These are phyloP conservation scores for Pristionchus exspectatus DNA, from an alignment of 2,888 invertebrate genomes.

Conservation along the genomic window DNA sequence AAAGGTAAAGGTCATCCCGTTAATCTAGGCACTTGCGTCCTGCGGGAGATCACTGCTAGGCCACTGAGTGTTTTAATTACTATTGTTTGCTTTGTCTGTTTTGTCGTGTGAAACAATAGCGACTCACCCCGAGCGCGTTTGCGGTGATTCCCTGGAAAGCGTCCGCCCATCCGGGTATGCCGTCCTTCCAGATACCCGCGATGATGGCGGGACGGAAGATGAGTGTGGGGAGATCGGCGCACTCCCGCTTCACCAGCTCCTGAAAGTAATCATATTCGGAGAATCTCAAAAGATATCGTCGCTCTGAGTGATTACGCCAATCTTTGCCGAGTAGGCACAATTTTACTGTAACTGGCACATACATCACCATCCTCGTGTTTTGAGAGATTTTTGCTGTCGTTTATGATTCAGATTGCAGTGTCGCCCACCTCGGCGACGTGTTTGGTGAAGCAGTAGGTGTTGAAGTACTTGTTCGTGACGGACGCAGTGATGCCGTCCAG, in stretches of 20 bases:
- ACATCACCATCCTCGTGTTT: too few species aligned
- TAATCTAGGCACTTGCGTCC: too few species aligned
- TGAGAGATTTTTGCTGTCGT: too few species aligned
- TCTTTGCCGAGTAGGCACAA: too few species aligned
- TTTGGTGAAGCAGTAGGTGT: conserved; percentile 94
- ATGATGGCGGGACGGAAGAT: conserved; percentile 93
- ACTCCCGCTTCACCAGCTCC: conserved; percentile 84
- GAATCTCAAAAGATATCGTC: too few species aligned
- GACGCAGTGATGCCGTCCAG: conserved; percentile 80
- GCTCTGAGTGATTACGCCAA: too few species aligned
- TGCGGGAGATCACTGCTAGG: too few species aligned
- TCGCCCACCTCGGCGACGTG: conserved; percentile 87
- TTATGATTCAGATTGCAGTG: background rate
- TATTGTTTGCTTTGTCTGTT: too few species aligned
- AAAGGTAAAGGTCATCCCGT: too few species aligned
- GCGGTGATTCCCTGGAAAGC: conserved; percentile 94
- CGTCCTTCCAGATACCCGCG: conserved; percentile 85
- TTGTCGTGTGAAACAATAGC: too few species aligned
- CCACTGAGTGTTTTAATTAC: too few species aligned
- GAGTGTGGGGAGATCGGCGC: conserved; percentile 85
- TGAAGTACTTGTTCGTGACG: conserved; percentile 86
- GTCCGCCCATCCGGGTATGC: conserved; percentile 90
- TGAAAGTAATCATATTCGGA: background rate
- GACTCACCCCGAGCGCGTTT: conserved; percentile 33
- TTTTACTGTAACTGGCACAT: too few species aligned